These are phyloP conservation scores for Brevimyrus niger DNA, from an alignment of 2,113 vertebrate species.

Conservation along the genomic window DNA sequence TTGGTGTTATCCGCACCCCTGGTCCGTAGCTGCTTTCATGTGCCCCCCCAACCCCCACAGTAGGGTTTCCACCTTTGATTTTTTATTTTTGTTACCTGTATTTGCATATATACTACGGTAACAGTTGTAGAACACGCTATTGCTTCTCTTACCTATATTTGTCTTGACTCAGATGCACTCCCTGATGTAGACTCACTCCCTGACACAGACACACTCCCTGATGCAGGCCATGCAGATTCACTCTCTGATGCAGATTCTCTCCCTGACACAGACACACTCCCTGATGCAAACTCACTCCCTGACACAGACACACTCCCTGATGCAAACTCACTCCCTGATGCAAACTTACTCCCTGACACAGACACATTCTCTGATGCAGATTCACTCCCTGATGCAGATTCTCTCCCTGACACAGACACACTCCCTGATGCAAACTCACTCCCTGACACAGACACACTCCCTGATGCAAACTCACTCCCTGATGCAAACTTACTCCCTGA, in stretches of 20 bases:
- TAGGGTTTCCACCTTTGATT: not conserved
- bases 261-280: not conserved
- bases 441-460: too few relatives aligned
- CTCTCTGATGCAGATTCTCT: not conserved
- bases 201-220: not conserved
- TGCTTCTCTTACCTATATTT: not conserved
- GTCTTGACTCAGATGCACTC: not conserved
- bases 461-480: too few relatives aligned
- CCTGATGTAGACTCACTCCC: not conserved
- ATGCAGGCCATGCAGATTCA: not conserved
- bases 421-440: too few relatives aligned
- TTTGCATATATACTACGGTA: not conserved
- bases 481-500: too few relatives aligned
- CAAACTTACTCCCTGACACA: too few relatives aligned
- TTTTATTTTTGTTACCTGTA: not conserved
- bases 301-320: fast-evolving
- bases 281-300: not conserved
- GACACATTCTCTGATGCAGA: too few relatives aligned
- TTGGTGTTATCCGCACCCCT: not conserved
- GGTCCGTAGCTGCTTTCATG: slow-evolving; percentile 9
- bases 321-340: too few relatives aligned
- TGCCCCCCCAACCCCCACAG: slow-evolving; percentile 6
- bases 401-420: too few relatives aligned
- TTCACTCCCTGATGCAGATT: too few relatives aligned
- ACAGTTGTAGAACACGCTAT: not conserved